phyloP scores from a whole-genome alignment of 2,113 vertebrate species.

The Nerophis ophidion region DNA sequence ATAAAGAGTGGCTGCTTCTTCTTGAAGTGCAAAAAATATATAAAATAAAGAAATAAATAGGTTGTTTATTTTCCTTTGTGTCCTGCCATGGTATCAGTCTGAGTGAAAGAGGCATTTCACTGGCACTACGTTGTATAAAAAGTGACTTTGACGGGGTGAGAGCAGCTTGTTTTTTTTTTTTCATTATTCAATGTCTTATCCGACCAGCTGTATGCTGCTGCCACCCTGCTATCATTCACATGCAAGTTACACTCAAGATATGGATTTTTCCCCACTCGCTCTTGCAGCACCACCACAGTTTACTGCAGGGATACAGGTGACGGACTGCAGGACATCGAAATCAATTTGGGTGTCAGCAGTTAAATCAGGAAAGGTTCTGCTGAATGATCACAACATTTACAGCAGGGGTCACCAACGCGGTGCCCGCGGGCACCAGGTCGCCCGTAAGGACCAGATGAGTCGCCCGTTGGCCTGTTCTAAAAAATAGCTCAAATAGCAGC shows the following conservation, averaged over 20 bases:
- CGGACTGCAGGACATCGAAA: not conserved
- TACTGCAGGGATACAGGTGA: not conserved
- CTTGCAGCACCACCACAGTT: not conserved
- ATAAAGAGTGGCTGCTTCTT: slow-evolving; percentile 12
- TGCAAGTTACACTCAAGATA: slow-evolving; percentile 5
- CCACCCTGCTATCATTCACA: slow-evolving; percentile 1
- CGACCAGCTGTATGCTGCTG: slow-evolving; percentile 11
- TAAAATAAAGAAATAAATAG: slow-evolving; percentile 5
- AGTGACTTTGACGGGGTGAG: slow-evolving; percentile 15
- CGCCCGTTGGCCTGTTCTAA: too few species aligned
- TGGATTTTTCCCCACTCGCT: slow-evolving; percentile 6
- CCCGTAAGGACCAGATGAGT: too few species aligned
- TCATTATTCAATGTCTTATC: slow-evolving; percentile 10
- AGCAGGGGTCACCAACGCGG: too few species aligned
- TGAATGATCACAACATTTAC: not conserved
- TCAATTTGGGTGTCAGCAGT: not conserved
- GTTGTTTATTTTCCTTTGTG: slow-evolving; percentile 13
- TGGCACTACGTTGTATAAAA: slow-evolving; percentile 18
- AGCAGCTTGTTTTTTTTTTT: not conserved
- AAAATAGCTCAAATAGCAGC: too few species aligned
- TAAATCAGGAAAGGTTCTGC: not conserved
- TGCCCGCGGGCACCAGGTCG: too few species aligned
- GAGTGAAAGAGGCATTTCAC: slow-evolving; percentile 12
- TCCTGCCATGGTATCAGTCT: slow-evolving; percentile 2
- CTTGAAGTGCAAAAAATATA: slow-evolving; percentile 1